Conservation (phyloP, 2,888 invertebrate genomes). For the Eupithecia inturbata region DNA sequence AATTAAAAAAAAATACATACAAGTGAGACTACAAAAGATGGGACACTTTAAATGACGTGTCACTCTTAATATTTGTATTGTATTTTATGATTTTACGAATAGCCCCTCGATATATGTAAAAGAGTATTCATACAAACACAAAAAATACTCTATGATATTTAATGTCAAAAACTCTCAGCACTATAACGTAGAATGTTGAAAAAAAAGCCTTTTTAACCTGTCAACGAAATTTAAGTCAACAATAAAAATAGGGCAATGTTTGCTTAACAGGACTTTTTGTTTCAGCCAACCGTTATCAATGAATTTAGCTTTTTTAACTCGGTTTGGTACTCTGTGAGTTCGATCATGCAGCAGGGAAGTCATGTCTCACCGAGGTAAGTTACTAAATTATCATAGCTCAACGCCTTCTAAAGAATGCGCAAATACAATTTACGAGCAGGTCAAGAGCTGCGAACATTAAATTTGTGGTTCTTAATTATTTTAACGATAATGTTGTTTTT, state of each 20-base stretch:
- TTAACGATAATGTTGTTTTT: neutral
- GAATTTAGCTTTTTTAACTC: conserved; percentile 98
- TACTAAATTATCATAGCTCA: neutral
- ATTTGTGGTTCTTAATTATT: neutral
- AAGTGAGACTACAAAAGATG: too few relatives aligned
- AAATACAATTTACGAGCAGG: neutral
- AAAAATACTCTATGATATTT: neutral
- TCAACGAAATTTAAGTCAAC: neutral
- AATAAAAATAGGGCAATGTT: neutral
- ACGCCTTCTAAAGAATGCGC: neutral
- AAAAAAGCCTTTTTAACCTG: neutral
- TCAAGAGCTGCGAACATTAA: neutral
- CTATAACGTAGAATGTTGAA: neutral
- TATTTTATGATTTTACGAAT: neutral
- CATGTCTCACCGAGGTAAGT: conserved; percentile 96
- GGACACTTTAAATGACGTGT: neutral
- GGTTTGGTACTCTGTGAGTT: conserved; percentile 98
- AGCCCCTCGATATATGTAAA: neutral
- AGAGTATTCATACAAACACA: neutral
- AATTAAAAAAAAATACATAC: too few relatives aligned
- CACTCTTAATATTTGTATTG: neutral
- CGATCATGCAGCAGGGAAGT: conserved; percentile 99
- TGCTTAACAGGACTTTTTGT: conserved; percentile 35
- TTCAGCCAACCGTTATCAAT: conserved; percentile 89
- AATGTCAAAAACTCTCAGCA: neutral